These are phyloP conservation scores for Autographa gamma DNA, from an alignment of 2,888 invertebrate genomes.

Conservation along the genomic window DNA sequence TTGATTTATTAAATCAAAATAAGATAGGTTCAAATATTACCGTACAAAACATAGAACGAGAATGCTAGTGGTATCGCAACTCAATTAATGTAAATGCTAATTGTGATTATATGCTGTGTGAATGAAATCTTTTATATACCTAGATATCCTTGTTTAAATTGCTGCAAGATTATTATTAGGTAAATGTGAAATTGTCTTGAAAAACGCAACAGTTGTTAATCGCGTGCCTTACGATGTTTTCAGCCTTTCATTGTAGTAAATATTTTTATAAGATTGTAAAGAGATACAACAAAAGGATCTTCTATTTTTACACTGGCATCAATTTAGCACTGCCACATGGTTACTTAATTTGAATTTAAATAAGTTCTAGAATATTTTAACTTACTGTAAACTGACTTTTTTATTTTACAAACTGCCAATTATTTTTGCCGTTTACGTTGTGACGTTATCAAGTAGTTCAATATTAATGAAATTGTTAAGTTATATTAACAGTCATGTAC, in stretches of 20 bases:
- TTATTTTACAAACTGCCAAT: background rate
- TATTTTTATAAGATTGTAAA: background rate
- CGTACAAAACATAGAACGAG: too few relatives aligned
- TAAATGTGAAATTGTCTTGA: background rate
- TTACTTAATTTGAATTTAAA: conserved; percentile 1
- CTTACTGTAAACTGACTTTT: background rate
- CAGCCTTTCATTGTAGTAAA: background rate
- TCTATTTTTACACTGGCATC: background rate
- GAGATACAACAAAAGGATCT: background rate
- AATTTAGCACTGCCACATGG: background rate
- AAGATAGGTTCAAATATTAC: background rate
- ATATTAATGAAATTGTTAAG: conserved; percentile 72
- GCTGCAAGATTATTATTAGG: background rate
- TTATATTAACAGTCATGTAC: conserved; percentile 86
- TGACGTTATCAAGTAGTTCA: conserved; percentile 35
- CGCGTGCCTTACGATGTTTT: background rate
- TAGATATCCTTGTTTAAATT: background rate
- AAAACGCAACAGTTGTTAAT: background rate
- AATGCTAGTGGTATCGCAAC: too few relatives aligned
- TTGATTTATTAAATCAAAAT: background rate
- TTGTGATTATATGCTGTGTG: background rate
- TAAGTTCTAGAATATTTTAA: background rate
- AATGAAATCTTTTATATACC: background rate
- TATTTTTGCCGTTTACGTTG: conserved; percentile 12
- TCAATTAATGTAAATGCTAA: too few relatives aligned